These are phyloP conservation scores for Chiroxiphia lanceolata DNA, from an alignment of 2,797 vertebrate species.

Conservation along the genomic window DNA sequence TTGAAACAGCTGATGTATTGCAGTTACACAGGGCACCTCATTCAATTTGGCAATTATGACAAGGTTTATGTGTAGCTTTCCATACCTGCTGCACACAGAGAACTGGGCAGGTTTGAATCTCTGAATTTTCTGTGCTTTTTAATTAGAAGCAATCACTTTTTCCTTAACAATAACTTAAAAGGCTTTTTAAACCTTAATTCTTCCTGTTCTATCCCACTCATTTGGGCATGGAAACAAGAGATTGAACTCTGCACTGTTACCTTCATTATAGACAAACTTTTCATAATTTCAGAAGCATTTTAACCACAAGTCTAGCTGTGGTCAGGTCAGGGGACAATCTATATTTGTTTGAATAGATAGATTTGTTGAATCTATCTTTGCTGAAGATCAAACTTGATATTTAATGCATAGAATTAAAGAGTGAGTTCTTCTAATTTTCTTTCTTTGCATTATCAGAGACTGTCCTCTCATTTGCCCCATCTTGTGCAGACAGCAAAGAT, in stretches of 20 bases:
- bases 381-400: not conserved
- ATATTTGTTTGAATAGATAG: not conserved
- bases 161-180: not conserved
- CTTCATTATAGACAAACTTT: not conserved
- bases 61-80: not conserved
- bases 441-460: not conserved
- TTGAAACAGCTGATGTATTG: not conserved
- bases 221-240: not conserved
- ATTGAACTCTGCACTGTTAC: not conserved
- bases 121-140: not conserved
- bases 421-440: not conserved
- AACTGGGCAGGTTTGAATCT: not conserved
- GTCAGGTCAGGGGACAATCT: not conserved
- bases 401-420: not conserved
- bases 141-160: not conserved
- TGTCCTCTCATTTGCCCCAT: not conserved
- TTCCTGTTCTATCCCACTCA: not conserved
- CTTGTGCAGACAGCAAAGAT: not conserved
- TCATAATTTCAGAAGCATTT: not conserved
- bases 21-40: not conserved
- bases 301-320: not conserved
- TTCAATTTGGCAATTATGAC: not conserved
- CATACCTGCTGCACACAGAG: not conserved
- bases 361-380: too few relatives aligned
- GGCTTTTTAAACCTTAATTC: not conserved